Conservation (phyloP, 2,113 vertebrate genomes). For the Labeo rohita region DNA sequence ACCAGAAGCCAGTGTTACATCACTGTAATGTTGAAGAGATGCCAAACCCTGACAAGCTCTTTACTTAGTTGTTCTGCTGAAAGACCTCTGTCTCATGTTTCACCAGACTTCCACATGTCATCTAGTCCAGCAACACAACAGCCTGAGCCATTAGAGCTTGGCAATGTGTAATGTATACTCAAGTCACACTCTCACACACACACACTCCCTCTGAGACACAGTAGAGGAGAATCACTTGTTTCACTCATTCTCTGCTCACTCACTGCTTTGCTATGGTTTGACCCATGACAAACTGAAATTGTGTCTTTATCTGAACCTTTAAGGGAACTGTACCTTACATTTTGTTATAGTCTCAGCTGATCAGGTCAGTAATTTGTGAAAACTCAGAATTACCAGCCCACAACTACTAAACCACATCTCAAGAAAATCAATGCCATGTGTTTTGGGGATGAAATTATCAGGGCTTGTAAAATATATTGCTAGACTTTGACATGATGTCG, state of each 20-base stretch:
- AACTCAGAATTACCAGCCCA: neutral
- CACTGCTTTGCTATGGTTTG: neutral
- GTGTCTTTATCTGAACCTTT: neutral
- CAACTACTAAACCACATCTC: neutral
- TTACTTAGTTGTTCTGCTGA: slow-evolving; percentile 31
- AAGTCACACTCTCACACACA: slow-evolving; percentile 5
- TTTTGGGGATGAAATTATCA: neutral
- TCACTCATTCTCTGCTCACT: neutral
- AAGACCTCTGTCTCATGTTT: slow-evolving; percentile 36
- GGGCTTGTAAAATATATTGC: neutral
- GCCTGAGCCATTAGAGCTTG: slow-evolving; percentile 44
- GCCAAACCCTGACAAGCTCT: slow-evolving; percentile 7
- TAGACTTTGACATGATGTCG: neutral
- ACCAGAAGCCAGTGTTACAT: slow-evolving; percentile 37
- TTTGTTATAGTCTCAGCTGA: neutral
- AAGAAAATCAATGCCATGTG: neutral
- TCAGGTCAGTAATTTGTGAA: neutral
- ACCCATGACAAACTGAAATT: neutral
- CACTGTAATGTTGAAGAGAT: slow-evolving; percentile 31
- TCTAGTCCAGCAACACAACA: neutral
- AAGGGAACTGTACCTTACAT: neutral
- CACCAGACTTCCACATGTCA: slow-evolving; percentile 40
- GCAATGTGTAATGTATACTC: slow-evolving; percentile 18
- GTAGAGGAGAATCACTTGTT: neutral
- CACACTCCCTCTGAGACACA: neutral